Percentiles rank a stretch among this genome's conserved stretches.
Conservation (phyloP, 2,797 vertebrate genomes). For the Myripristis murdjan region DNA sequence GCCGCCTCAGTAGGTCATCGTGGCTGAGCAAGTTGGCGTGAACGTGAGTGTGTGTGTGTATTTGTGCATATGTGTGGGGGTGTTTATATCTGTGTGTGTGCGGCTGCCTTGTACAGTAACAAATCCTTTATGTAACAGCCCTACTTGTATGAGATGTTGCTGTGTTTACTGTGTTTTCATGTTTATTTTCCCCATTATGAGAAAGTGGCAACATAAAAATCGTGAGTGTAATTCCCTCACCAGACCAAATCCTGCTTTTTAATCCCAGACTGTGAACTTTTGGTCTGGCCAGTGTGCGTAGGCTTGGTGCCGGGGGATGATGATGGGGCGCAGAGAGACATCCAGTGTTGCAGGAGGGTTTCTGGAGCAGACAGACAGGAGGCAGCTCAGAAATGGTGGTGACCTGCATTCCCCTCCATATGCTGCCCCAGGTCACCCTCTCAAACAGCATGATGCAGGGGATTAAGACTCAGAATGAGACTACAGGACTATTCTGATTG, state of each 20-base stretch:
- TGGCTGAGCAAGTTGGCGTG: constrained; percentile 32
- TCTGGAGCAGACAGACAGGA: constrained; percentile 75
- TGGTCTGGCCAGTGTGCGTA: constrained; percentile 75
- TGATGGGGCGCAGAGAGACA: constrained; percentile 47
- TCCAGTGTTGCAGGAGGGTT: constrained; percentile 62
- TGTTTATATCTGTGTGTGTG: too few relatives aligned
- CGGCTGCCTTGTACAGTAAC: background rate
- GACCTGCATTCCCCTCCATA: constrained; percentile 83
- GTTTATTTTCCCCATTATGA: constrained; percentile 13
- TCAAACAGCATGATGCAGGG: constrained; percentile 56
- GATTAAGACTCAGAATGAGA: constrained; percentile 74
- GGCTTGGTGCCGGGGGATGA: constrained; percentile 68
- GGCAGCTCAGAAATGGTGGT: constrained; percentile 71
- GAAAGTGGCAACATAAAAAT: constrained; percentile 14
- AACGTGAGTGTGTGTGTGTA: background rate
- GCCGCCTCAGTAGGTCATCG: constrained; percentile 54
- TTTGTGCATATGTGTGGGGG: background rate
- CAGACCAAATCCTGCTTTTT: constrained; percentile 77
- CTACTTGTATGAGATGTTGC: constrained; percentile 53
- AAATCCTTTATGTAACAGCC: constrained; percentile 75
- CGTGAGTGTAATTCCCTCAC: constrained; percentile 68
- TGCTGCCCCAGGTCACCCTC: constrained; percentile 68
- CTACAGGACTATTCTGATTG: constrained; percentile 45
- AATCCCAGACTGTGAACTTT: constrained; percentile 74
- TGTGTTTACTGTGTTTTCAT: constrained; percentile 32